Evolutionary conservation across 2,888 invertebrate genomes (phyloP).

Genomic region (Cryptophagus acutangulus): DNA sequence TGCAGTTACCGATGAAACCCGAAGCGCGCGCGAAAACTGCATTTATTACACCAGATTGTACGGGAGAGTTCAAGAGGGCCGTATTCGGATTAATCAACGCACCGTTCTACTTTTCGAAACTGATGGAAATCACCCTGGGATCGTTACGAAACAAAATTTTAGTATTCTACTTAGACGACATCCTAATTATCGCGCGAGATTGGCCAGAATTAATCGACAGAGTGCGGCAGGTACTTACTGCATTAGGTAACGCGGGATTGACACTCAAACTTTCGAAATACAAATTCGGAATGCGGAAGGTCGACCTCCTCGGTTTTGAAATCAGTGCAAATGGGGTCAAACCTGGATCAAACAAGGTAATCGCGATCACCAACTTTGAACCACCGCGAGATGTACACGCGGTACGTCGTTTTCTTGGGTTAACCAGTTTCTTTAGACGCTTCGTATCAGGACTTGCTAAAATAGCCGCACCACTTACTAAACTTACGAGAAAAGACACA

Average conservation of each 20-base stretch:
- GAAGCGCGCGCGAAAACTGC: constrained; percentile 29
- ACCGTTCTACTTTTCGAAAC: too few relatives aligned
- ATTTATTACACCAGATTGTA: constrained; percentile 33
- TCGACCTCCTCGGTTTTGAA: constrained; percentile 17
- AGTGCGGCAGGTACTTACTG: constrained; percentile 20
- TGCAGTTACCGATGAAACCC: constrained; percentile 14
- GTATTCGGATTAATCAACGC: constrained; percentile 34
- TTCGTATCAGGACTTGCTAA: too few relatives aligned
- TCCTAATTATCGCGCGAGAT: constrained; percentile 10
- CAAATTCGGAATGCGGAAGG: constrained; percentile 24
- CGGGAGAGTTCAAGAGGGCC: constrained; percentile 30
- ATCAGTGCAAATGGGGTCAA: constrained; percentile 11
- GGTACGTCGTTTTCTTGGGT: constrained; percentile 24
- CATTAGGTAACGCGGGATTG: constrained; percentile 26
- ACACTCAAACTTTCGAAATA: constrained; percentile 37
- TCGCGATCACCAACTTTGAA: constrained; percentile 16
- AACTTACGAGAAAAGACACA: too few relatives aligned
- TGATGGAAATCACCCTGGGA: constrained; percentile 16
- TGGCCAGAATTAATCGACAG: constrained; percentile 10
- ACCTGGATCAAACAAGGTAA: constrained; percentile 15
- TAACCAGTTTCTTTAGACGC: too few relatives aligned
- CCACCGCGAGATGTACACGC: constrained; percentile 15
- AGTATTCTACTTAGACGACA: constrained; percentile 13
- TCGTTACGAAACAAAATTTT: constrained; percentile 11
- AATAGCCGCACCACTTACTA: too few relatives aligned